phyloP scores from a whole-genome alignment of 2,113 vertebrate genomes.

The Formicarius rufipectus region DNA sequence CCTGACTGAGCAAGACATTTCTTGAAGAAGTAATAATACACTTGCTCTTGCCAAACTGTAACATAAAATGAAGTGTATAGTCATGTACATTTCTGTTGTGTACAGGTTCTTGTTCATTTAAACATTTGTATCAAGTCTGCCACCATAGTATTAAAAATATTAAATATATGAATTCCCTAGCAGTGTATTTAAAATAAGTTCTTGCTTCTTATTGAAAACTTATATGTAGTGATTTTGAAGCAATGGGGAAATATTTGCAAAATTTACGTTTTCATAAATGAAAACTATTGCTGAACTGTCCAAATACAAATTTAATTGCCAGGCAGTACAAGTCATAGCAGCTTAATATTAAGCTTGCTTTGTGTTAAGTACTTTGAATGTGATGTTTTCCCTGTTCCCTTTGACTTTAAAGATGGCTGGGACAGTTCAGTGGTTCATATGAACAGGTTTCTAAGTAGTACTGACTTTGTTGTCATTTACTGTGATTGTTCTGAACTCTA shows the following conservation, averaged over 20 bases:
- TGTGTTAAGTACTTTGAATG: neutral
- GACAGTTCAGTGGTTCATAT: neutral
- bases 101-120: neutral
- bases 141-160: neutral
- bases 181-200: neutral
- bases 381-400: neutral
- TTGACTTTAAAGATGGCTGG: neutral
- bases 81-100: neutral
- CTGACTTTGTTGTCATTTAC: neutral
- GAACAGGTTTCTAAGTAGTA: neutral
- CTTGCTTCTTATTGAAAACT: neutral
- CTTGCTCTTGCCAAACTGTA: slow-evolving; percentile 17
- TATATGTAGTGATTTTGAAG: neutral
- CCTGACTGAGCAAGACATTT: slow-evolving; percentile 21
- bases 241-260: neutral
- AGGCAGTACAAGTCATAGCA: neutral
- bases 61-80: neutral
- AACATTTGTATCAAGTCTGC: neutral
- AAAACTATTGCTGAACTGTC: neutral
- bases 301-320: neutral
- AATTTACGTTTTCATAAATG: neutral
- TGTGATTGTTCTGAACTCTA: neutral
- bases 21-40: slow-evolving; percentile 10
- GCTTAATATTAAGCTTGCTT: neutral
- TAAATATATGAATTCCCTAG: neutral